Conservation (phyloP, 2,113 vertebrate genomes). For the Andinoacara biseriatus region DNA sequence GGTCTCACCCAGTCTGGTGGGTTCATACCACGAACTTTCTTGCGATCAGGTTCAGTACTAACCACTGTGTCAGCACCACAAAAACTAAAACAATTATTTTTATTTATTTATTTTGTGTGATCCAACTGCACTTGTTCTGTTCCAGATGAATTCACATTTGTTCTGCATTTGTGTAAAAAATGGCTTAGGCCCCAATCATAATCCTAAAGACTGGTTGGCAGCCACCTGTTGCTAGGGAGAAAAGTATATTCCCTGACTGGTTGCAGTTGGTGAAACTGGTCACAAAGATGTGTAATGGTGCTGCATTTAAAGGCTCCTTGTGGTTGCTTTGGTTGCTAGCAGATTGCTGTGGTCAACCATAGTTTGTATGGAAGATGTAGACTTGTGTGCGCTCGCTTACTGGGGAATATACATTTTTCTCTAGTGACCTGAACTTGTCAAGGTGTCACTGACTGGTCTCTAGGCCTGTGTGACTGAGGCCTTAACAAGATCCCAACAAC, state of each 20-base stretch:
- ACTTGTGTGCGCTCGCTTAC: neutral
- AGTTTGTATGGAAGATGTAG: fast-evolving
- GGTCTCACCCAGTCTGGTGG: no score
- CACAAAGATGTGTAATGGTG: neutral
- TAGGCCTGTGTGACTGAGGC: neutral
- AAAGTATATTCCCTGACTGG: neutral
- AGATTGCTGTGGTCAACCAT: neutral
- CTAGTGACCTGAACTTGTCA: neutral
- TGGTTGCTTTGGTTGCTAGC: neutral
- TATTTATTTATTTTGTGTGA: no score
- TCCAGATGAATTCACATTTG: no score
- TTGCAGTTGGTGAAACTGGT: neutral
- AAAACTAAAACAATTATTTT: neutral
- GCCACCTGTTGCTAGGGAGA: neutral
- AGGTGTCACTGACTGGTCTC: neutral
- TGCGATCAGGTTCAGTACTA: no score
- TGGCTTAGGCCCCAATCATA: neutral
- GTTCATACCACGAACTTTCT: no score
- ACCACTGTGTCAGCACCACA: neutral
- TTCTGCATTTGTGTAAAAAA: neutral
- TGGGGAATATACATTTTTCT: neutral
- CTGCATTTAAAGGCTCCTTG: no score
- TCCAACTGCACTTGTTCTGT: no score
- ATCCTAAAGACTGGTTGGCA: neutral
- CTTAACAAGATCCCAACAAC: neutral